These are phyloP conservation scores for Clamator glandarius DNA, from an alignment of 2,797 vertebrate genomes.

Conservation along the genomic window DNA sequence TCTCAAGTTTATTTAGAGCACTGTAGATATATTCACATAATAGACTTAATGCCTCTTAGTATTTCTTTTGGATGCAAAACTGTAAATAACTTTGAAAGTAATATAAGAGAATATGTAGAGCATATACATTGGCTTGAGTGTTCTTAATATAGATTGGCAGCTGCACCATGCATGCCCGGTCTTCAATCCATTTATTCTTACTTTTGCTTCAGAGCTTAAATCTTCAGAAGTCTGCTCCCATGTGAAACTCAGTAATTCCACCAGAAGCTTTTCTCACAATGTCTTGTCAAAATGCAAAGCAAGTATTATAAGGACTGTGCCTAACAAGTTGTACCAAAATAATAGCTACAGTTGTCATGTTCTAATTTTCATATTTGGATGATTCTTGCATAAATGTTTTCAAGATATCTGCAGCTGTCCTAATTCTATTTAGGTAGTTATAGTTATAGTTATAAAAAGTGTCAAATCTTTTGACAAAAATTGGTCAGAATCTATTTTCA, in stretches of 20 bases:
- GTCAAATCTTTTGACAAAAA: neutral
- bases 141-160: neutral
- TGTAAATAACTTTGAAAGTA: neutral
- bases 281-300: slow-evolving; percentile 22
- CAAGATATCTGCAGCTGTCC: neutral
- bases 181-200: neutral
- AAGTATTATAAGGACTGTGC: neutral
- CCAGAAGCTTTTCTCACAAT: neutral
- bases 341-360: neutral
- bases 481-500: neutral
- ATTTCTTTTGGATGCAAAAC: neutral
- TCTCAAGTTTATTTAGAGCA: neutral
- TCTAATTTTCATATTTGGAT: neutral
- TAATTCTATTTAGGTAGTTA: neutral
- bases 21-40: neutral
- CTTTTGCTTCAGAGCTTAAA: slow-evolving; percentile 1
- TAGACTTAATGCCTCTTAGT: neutral
- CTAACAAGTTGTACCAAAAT: neutral
- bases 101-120: neutral
- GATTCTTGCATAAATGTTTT: neutral
- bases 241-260: slow-evolving; percentile 9
- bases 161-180: neutral
- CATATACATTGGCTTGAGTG: neutral
- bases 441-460: neutral
- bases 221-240: slow-evolving; percentile 9